Percentiles rank a stretch among this genome's conserved stretches.
Conservation (phyloP, 2,797 vertebrate genomes). For the Falco novaeseelandiae region DNA sequence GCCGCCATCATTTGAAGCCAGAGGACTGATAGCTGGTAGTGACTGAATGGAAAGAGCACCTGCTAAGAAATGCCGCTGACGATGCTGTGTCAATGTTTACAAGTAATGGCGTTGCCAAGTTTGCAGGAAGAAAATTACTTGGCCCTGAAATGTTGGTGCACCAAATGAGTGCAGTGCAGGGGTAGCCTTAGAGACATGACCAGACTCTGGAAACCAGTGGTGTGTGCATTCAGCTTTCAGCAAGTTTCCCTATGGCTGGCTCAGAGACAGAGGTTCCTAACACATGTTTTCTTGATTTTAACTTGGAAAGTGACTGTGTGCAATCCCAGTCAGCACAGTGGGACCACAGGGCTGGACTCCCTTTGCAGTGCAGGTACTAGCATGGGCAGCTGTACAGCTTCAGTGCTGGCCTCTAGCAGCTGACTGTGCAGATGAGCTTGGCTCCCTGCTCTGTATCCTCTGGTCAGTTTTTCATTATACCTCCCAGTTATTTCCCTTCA, state of each 20-base stretch:
- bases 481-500: background rate
- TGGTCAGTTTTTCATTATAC: background rate
- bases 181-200: background rate
- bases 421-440: background rate
- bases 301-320: background rate
- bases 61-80: background rate
- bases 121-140: background rate
- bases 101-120: background rate
- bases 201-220: background rate
- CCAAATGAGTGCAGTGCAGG: background rate
- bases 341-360: accelerated
- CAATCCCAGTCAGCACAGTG: background rate
- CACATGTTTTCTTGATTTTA: background rate
- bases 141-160: background rate
- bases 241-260: background rate
- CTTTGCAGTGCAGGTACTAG: accelerated
- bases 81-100: background rate
- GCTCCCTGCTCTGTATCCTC: background rate
- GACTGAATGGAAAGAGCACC: constrained; percentile 4
- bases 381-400: background rate
- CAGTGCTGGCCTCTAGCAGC: background rate
- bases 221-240: background rate
- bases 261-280: background rate
- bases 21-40: background rate
- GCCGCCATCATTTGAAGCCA: background rate